Percentiles rank a stretch among this genome's conserved stretches.
Conservation (phyloP, 2,888 invertebrate species). For the Suillia variegata region DNA sequence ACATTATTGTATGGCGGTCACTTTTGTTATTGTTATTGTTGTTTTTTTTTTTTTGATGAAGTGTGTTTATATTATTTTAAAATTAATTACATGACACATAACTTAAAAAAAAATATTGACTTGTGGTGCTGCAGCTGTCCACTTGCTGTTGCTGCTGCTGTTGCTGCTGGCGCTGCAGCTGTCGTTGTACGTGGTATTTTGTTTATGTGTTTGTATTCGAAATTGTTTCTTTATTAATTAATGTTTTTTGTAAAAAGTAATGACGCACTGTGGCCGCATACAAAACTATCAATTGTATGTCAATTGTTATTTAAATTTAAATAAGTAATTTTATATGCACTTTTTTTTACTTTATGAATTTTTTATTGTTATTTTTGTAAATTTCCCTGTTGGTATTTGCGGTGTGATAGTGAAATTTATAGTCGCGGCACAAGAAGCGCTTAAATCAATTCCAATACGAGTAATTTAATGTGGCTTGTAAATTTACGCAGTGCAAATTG, state of each 20-base stretch:
- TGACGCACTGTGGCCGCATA: not conserved
- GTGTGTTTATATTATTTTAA: conserved; percentile 44
- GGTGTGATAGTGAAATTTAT: not conserved
- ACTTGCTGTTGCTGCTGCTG: not conserved
- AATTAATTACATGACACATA: conserved; percentile 44
- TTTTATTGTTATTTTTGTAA: not conserved
- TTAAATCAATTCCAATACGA: no score
- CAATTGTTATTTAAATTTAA: not conserved
- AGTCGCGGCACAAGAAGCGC: not conserved
- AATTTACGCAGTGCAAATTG: no score
- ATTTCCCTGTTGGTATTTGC: not conserved
- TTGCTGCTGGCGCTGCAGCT: not conserved
- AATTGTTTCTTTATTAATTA: not conserved
- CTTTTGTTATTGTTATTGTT: no score
- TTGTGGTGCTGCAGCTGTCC: not conserved
- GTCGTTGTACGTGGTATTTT: not conserved
- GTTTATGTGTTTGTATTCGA: not conserved
- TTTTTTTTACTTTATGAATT: not conserved
- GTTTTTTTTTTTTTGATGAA: conserved; percentile 33
- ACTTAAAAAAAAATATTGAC: conserved; percentile 3
- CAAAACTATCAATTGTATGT: no score
- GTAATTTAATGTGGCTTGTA: no score
- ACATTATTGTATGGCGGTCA: not conserved
- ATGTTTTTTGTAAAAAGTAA: not conserved
- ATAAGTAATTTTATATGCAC: not conserved